Percentiles rank a stretch among this genome's conserved stretches.
phyloP scores from a whole-genome alignment of 2,113 vertebrate species.

The Ciconia maguari region DNA sequence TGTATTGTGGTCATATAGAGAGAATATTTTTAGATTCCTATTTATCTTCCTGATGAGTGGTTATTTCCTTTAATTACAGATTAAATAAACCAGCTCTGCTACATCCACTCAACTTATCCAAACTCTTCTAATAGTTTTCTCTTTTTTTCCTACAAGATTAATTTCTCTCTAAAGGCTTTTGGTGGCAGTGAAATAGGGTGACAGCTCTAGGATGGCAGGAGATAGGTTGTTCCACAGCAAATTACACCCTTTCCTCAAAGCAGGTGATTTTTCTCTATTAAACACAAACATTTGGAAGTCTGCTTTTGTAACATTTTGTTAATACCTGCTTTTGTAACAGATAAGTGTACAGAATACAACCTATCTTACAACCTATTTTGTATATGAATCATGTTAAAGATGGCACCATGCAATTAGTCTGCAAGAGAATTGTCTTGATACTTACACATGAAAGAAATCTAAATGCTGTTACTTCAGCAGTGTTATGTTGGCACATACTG shows the following conservation, averaged over 20 bases:
- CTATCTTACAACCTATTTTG: neutral
- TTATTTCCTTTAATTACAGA: neutral
- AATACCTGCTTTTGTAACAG: neutral
- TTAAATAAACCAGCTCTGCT: neutral
- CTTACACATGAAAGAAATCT: neutral
- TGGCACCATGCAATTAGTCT: neutral
- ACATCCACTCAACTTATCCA: neutral
- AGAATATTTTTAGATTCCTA: neutral
- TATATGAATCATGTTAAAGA: neutral
- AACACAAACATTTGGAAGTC: neutral
- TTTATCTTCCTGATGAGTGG: neutral
- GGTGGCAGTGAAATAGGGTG: neutral
- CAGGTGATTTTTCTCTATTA: neutral
- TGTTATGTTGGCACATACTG: rapidly evolving
- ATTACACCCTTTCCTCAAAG: neutral
- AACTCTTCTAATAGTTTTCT: neutral
- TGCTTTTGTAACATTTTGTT: neutral
- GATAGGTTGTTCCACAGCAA: neutral
- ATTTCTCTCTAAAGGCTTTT: neutral
- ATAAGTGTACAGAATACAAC: neutral
- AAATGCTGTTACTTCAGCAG: neutral
- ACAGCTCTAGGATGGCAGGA: neutral
- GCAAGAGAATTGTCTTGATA: neutral
- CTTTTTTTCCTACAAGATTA: neutral
- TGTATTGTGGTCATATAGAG: too few relatives aligned